Percentiles rank a stretch among this genome's conserved stretches.
Evolutionary conservation across 2,888 invertebrate species (phyloP).

Genomic region (Agapostemon virescens): DNA sequence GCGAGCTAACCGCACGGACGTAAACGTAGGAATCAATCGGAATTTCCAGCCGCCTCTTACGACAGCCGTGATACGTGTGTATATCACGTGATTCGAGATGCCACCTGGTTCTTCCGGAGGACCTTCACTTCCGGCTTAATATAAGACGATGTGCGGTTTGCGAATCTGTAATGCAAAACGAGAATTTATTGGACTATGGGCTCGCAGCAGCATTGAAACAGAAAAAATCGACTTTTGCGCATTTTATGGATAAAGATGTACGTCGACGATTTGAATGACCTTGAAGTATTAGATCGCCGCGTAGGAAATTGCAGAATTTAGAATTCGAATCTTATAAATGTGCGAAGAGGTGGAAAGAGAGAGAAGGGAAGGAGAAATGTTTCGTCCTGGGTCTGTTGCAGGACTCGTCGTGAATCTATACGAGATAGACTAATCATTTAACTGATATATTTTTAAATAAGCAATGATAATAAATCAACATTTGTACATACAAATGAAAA

Average conservation of each 20-base stretch:
- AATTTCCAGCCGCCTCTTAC: slow-evolving; percentile 45
- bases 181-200: not conserved
- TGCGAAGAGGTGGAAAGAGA: too few relatives aligned
- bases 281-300: too few relatives aligned
- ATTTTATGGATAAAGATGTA: not conserved
- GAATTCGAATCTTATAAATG: too few relatives aligned
- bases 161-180: slow-evolving; percentile 47
- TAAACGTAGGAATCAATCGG: slow-evolving; percentile 36
- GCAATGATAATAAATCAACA: too few relatives aligned
- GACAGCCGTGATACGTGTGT: slow-evolving; percentile 3
- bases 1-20: slow-evolving; percentile 26
- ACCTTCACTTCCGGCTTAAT: slow-evolving; percentile 25
- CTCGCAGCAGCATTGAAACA: not conserved
- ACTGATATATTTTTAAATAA: too few relatives aligned
- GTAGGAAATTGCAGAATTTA: too few relatives aligned
- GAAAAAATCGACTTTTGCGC: not conserved
- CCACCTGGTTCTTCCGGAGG: slow-evolving; percentile 29
- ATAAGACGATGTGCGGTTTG: not conserved
- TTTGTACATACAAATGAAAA: too few relatives aligned
- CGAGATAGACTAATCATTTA: too few relatives aligned
- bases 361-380: too few relatives aligned
- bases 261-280: too few relatives aligned
- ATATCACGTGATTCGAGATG: slow-evolving; percentile 24
- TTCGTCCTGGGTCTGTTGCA: too few relatives aligned
- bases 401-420: too few relatives aligned